Conservation (phyloP, 2,113 vertebrate genomes). For the Sprattus sprattus region DNA sequence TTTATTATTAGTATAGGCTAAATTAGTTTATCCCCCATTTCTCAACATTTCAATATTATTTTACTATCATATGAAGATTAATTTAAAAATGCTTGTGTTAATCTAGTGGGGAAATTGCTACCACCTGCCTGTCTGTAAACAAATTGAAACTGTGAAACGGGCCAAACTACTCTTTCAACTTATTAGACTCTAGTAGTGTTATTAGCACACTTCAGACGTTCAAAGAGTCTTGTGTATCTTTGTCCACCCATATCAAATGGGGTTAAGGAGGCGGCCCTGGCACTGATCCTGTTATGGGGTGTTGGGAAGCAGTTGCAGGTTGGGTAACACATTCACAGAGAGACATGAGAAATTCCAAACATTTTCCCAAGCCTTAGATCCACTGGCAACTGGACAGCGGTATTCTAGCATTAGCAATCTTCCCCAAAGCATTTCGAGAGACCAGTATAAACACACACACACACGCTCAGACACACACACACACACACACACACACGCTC, state of each 20-base stretch:
- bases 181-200: background rate
- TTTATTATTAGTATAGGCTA: background rate
- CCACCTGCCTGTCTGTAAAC: background rate
- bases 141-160: background rate
- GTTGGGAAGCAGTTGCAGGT: conserved; percentile 18
- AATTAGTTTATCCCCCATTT: too few species aligned
- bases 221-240: background rate
- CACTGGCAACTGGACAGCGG: background rate
- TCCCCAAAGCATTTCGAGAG: background rate
- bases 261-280: background rate
- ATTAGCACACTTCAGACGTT: background rate
- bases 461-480: background rate
- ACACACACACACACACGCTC: background rate
- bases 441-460: background rate
- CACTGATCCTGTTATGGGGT: background rate
- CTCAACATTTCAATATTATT: background rate
- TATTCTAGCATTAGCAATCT: background rate
- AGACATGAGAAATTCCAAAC: conserved; percentile 19
- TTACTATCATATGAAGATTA: background rate
- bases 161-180: background rate
- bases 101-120: background rate
- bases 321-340: conserved; percentile 10
- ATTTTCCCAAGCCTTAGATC: conserved; percentile 18
- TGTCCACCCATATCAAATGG: background rate
- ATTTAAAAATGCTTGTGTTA: background rate